These are phyloP conservation scores for Ophion costatus DNA, from an alignment of 2,888 invertebrate genomes.

Conservation along the genomic window DNA sequence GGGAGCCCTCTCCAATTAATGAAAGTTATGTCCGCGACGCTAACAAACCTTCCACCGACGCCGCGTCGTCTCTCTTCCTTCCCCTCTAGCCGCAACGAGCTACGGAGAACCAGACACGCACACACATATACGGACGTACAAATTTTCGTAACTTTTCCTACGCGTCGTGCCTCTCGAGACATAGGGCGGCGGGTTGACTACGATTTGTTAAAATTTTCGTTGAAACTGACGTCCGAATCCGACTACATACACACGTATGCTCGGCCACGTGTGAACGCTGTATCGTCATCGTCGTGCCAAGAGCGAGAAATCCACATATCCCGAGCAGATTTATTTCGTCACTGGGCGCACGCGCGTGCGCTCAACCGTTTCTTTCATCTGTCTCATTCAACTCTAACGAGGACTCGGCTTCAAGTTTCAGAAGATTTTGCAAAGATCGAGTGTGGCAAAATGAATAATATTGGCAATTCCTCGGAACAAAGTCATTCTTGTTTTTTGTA, in stretches of 20 bases:
- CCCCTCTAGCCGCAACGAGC: background rate
- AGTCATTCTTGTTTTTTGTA: no score
- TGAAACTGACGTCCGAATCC: slow-evolving; percentile 28
- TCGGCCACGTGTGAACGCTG: background rate
- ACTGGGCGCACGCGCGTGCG: background rate
- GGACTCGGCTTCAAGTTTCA: background rate
- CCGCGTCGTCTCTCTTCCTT: slow-evolving; percentile 53
- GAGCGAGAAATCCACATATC: background rate
- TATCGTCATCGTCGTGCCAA: slow-evolving; percentile 13
- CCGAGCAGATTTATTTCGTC: slow-evolving; percentile 7
- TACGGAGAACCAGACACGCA: background rate
- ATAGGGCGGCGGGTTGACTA: slow-evolving; percentile 44
- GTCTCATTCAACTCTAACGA: slow-evolving; percentile 27
- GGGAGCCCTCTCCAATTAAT: slow-evolving; percentile 78
- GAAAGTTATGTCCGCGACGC: slow-evolving; percentile 79
- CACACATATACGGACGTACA: background rate
- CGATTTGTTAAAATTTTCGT: slow-evolving; percentile 64
- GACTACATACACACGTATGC: background rate
- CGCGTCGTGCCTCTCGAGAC: slow-evolving; percentile 29
- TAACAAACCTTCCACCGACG: slow-evolving; percentile 76
- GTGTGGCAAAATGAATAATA: background rate
- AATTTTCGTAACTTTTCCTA: slow-evolving; percentile 31
- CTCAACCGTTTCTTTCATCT: slow-evolving; percentile 15
- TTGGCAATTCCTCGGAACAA: background rate
- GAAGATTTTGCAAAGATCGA: background rate